Percentiles rank a stretch among this genome's conserved stretches.
phyloP scores from a whole-genome alignment of 2,888 invertebrate species.

The Cosmia pyralina region DNA sequence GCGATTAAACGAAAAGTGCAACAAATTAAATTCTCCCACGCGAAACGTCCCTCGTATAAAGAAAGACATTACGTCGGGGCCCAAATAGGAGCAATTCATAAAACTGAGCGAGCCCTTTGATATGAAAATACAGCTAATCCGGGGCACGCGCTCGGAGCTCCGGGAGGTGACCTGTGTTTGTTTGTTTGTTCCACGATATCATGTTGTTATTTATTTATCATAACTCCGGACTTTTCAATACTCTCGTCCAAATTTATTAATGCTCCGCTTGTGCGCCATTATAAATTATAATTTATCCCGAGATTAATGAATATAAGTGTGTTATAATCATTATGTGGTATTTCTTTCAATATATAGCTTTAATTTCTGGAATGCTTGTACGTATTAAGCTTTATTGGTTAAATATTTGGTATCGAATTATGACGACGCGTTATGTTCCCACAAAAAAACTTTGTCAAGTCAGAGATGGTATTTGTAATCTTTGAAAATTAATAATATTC shows the following conservation, averaged over 20 bases:
- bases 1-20: conserved; percentile 84
- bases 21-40: conserved; percentile 89
- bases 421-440: conserved; percentile 53
- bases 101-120: conserved; percentile 86
- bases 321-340: conserved; percentile 80
- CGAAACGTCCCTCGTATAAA: conserved; percentile 82
- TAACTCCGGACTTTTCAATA: conserved; percentile 85
- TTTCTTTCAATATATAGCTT: conserved; percentile 76
- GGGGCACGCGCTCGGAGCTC: conserved; percentile 83
- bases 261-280: conserved; percentile 74
- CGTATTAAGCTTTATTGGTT: conserved; percentile 74
- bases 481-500: conserved; percentile 55
- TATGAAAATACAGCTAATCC: conserved; percentile 89
- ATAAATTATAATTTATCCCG: conserved; percentile 84
- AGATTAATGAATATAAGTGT: conserved; percentile 84
- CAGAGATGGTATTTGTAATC: conserved; percentile 48
- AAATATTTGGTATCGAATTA: conserved; percentile 69
- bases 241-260: conserved; percentile 83
- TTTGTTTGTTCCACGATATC: conserved; percentile 79
- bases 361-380: conserved; percentile 80
- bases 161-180: conserved; percentile 82
- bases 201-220: conserved; percentile 86
- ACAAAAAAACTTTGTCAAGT: conserved; percentile 41
- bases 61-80: conserved; percentile 82
- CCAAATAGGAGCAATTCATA: conserved; percentile 87